Conservation (phyloP, 2,797 vertebrate species). For the Cetoscarus ocellatus region DNA sequence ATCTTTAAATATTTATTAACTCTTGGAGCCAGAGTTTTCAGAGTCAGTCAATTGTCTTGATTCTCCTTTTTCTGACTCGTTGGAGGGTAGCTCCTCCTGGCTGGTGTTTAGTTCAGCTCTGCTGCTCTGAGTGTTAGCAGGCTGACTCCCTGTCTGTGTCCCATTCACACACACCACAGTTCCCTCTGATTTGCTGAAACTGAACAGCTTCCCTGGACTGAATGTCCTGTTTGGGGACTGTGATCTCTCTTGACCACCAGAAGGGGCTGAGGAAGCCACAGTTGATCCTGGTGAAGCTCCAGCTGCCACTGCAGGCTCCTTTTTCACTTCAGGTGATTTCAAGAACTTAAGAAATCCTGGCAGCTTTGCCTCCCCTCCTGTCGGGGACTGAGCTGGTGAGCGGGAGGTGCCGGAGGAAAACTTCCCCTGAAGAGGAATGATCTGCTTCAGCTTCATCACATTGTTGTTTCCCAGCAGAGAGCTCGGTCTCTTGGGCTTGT, state of each 20-base stretch:
- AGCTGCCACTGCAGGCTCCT: slow-evolving; percentile 76
- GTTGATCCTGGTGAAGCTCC: slow-evolving; percentile 37
- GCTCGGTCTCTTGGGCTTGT: slow-evolving; percentile 92
- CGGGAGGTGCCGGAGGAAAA: slow-evolving; percentile 86
- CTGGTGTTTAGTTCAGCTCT: slow-evolving; percentile 84
- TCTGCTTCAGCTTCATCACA: slow-evolving; percentile 95
- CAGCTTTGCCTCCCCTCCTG: slow-evolving; percentile 90
- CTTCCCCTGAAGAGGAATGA: slow-evolving; percentile 94
- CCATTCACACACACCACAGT: slow-evolving; percentile 77
- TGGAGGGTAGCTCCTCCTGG: slow-evolving; percentile 77
- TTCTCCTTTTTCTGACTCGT: slow-evolving; percentile 75
- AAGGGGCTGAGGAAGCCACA: slow-evolving; percentile 24
- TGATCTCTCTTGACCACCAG: slow-evolving; percentile 84
- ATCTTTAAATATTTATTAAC: slow-evolving; percentile 52
- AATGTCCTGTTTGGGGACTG: slow-evolving; percentile 95
- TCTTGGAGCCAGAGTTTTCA: slow-evolving; percentile 69
- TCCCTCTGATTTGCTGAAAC: slow-evolving; percentile 87
- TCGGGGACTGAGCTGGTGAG: slow-evolving; percentile 89
- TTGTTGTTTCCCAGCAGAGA: slow-evolving; percentile 94
- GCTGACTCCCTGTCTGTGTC: slow-evolving; percentile 59
- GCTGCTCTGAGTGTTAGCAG: slow-evolving; percentile 61
- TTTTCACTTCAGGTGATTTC: slow-evolving; percentile 89
- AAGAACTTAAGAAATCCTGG: slow-evolving; percentile 93
- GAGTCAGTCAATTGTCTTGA: slow-evolving; percentile 67
- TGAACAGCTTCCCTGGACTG: slow-evolving; percentile 91